Base-by-base conservation (phyloP, 2,797 vertebrate genomes). In the Phrynocephalus vlangalii region DNA sequence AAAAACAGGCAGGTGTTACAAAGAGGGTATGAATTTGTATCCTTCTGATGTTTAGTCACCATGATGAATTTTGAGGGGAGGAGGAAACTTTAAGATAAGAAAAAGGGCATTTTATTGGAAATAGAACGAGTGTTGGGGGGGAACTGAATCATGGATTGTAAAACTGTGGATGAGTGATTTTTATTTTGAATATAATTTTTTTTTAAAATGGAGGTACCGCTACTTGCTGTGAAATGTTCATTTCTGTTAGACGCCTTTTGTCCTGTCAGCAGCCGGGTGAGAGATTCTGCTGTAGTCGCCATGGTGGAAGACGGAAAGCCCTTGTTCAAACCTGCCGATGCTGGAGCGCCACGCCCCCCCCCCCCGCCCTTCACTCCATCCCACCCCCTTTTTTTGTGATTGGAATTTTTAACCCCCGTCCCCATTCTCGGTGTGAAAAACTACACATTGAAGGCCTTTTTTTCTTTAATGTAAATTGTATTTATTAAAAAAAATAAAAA, bases 391-490 rank as follows among this genome's bases (percentile, higher is more conserved):
- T 95, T 95, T 91, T 95, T 95, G 90, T 96, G 95, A 94, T 95
- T 96, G 92, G 92, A 90, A 92, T 93, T 96, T 96, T 95, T 87
- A 94, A 90, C 87, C n/a, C 85, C 75, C 63, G n/a, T 70, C 71
- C 66, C n/a, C 66, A 33, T 15, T 44, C 75, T 92, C 92, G 92
- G 93, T 95, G 95, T 97, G 96, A 95, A 96, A 44, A 97, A 96
- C 92, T 96, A 95, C 94, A 96, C 96, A 96, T 95, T 91, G 96
- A 97, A 97, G 95, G 95, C 95, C 95, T 96, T 96, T 97, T 97
- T 97, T 97, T 97, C 96, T 97, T 97, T 97, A 96, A 97, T 97
- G 96, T 97, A 97, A 97, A 97, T 95, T 97, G 97, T 97, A 97
- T 97, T 97, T 97, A 97, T 97, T 97, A 97, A 94, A 97, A 96